Evolutionary conservation across 2,797 vertebrate genomes (phyloP), one percentile per base, ranked within the genome.

Genomic region (Carapus acus): DNA sequence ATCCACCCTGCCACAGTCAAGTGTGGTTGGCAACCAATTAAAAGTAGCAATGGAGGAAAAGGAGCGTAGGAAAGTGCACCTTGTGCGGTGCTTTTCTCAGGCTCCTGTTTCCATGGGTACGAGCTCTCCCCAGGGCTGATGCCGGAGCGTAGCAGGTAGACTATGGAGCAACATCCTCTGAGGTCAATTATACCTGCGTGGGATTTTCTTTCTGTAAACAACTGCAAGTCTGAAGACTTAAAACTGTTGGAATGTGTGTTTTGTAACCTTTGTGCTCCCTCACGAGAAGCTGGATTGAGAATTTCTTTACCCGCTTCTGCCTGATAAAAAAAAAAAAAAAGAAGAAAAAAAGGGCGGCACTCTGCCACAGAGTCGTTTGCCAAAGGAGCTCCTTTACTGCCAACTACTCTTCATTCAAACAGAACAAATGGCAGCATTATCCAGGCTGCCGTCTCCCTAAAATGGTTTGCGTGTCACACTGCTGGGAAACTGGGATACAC

Each of bases 1-100:
- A 65, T 73, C 81, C 76, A 78, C 73, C 73, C 77, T 39, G 74
- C 75, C 67, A 75, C 82, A 87, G 84, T 87, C 86, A 86, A 83
- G 83, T 83, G 76, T 77, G 74, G 65, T 73, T 86, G 82, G 86
- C 83, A 85, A 57, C 76, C 75, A 81, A 77, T 83, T 81, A 84
- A 75, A 76, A 67, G 62, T 53, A 58, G 65, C 61, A 68, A 73
- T 38, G 63, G 54, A 59, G 56, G 56, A 61, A 60, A 51, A 47
- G 63, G 42, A 62, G 39, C 61, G 27, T 62, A 64, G 50, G 45
- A 58, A 70, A 78, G 78, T 63, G 63, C 70, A 81, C 79, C 71
- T 81, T 73, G 66, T 62, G 46, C 60, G 43, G 63, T 42, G 21
- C 73, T 80, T 81, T 84, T 83, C 76, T 73, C 62, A 81, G 68